Evolutionary conservation across 2,888 invertebrate species (phyloP), one percentile per base, ranked within the genome.

Genomic region (Seladonia tumulorum): DNA sequence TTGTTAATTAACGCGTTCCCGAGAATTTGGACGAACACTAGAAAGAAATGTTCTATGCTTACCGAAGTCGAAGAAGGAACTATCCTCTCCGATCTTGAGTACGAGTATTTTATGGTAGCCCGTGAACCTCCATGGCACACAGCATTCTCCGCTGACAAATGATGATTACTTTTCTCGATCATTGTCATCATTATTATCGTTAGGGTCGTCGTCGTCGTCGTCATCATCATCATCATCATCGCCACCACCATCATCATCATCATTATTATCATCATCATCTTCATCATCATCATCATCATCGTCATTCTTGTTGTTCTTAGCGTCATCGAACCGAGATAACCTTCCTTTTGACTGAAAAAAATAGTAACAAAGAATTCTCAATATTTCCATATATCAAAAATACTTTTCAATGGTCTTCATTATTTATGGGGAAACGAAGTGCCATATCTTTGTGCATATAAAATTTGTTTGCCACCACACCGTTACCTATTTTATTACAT

Each of bases 131-230:
- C 83, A 94, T 94, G 94, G 94, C 91, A 92, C 93, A 93, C 89
- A 91, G 93, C 94, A 94, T 94, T 94, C 92, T 92, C 87, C 88
- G 87, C 91, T 86, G 90, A 90, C 92, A 93, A 94, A 94, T 93
- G 94, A 94, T 94, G 94, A 94, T 94, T 94, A 91, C 94, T 92
- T 88, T 86, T 89, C 88, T 84, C 87, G 88, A 88, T 87, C 90
- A 89, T 90, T 90, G 90, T 93, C 89, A 90, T 92, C 90, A 91
- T 92, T 87, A 88, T 87, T 83, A 87, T 90, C 90, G 88, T 92
- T 91, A 91, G 91, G 90, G 91, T 91, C 91, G 86, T 89, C 88
- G 86, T 91, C 90, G 89, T 92, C 88, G 86, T 91, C 89, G 87
- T 90, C 90, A 88, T 90, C 90, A 86, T 90, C 89, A 86, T 91